Evolutionary conservation across 2,797 vertebrate species (phyloP).

Genomic region (Euthynnus affinis): DNA sequence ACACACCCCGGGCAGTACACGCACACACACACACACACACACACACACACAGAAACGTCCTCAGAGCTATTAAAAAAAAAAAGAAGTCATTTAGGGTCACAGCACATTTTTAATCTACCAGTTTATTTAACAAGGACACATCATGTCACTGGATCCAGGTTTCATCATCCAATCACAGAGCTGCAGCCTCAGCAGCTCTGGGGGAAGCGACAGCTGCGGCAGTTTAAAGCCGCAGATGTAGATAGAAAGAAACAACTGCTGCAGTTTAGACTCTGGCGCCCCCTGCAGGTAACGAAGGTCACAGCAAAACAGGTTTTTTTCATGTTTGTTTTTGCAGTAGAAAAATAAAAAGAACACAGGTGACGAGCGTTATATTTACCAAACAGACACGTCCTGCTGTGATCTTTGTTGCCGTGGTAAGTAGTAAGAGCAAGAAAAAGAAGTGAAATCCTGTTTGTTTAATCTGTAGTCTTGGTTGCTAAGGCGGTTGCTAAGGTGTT

Average conservation of each 20-base stretch:
- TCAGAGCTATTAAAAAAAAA: not conserved
- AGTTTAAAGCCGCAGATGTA: not conserved
- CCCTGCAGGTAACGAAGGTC: not conserved
- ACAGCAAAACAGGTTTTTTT: not conserved
- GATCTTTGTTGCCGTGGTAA: too few species aligned
- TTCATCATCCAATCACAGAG: constrained; percentile 12
- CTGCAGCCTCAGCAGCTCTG: constrained; percentile 27
- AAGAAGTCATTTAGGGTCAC: constrained; percentile 12
- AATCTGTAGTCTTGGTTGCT: too few species aligned
- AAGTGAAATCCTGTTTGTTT: too few species aligned
- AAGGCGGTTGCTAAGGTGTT: too few species aligned
- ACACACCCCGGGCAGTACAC: not conserved
- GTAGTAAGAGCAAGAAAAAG: too few species aligned
- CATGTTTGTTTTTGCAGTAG: not conserved
- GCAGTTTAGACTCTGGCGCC: not conserved
- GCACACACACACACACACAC: constrained; percentile 9
- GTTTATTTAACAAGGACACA: constrained; percentile 12
- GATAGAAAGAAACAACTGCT: too few species aligned
- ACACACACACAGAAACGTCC: constrained; percentile 6
- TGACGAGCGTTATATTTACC: too few species aligned
- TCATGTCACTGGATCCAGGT: not conserved
- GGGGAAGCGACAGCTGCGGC: not conserved
- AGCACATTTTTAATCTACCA: constrained; percentile 29
- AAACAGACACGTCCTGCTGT: too few species aligned
- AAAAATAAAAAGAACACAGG: too few species aligned